These are phyloP conservation scores for Dastarcus helophoroides DNA, from an alignment of 2,888 invertebrate genomes.

Conservation along the genomic window DNA sequence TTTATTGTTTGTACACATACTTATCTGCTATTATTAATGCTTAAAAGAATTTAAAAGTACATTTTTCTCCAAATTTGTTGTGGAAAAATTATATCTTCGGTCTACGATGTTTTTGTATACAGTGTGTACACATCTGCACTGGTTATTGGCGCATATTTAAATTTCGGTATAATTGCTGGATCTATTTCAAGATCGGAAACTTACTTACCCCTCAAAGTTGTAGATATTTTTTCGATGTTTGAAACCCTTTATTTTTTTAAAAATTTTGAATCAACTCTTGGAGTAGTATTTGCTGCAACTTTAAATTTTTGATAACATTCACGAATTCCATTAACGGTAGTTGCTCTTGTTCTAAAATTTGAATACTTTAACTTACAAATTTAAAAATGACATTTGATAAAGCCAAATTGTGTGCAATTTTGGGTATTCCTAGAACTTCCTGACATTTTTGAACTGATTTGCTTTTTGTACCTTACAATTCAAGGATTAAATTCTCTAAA, in stretches of 20 bases:
- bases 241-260: neutral
- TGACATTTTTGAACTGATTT: slow-evolving; percentile 1
- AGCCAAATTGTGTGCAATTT: slow-evolving; percentile 1
- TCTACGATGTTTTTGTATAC: neutral
- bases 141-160: slow-evolving; percentile 1
- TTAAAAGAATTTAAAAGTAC: neutral
- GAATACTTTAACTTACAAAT: slow-evolving; percentile 1
- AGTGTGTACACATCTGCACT: slow-evolving; percentile 1
- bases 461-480: slow-evolving; percentile 1
- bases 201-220: slow-evolving; percentile 1
- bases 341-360: neutral
- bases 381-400: slow-evolving; percentile 1
- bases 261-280: slow-evolving; percentile 1
- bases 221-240: slow-evolving; percentile 1
- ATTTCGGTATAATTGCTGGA: slow-evolving; percentile 1
- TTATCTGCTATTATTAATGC: slow-evolving; percentile 1
- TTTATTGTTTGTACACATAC: neutral
- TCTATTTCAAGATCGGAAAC: slow-evolving; percentile 1
- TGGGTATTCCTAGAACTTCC: slow-evolving; percentile 1
- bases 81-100: neutral
- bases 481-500: neutral
- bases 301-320: neutral
- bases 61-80: neutral
- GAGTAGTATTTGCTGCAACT: slow-evolving; percentile 1
- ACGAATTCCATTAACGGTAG: slow-evolving; percentile 1